Conservation (phyloP, 2,113 vertebrate species). For the Blennius ocellaris region DNA sequence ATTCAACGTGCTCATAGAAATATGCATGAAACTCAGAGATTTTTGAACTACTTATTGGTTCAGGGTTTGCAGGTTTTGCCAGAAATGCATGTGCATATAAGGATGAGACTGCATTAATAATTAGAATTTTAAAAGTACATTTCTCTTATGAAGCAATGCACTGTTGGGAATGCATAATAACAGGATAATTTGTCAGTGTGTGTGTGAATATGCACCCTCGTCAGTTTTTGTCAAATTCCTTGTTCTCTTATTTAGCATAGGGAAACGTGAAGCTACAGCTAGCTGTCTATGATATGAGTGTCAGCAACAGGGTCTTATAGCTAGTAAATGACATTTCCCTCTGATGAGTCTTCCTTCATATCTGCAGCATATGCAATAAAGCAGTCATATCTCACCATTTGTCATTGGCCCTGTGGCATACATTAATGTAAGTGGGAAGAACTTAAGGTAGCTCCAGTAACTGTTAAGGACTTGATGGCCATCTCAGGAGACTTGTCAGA, state of each 20-base stretch:
- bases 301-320: slow-evolving; percentile 13
- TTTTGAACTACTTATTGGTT: slow-evolving; percentile 42
- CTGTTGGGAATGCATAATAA: slow-evolving; percentile 18
- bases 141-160: slow-evolving; percentile 18
- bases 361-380: slow-evolving; percentile 41
- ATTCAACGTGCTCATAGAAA: slow-evolving; percentile 51
- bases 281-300: slow-evolving; percentile 1
- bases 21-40: slow-evolving; percentile 18
- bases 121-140: slow-evolving; percentile 26
- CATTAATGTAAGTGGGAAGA: slow-evolving; percentile 47
- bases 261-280: neutral
- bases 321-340: slow-evolving; percentile 36
- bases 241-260: slow-evolving; percentile 1
- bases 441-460: slow-evolving; percentile 48
- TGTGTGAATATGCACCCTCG: slow-evolving; percentile 11
- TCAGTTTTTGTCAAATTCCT: slow-evolving; percentile 7
- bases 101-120: slow-evolving; percentile 38
- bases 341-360: slow-evolving; percentile 34
- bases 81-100: slow-evolving; percentile 28
- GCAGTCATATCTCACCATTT: slow-evolving; percentile 42
- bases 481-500: slow-evolving; percentile 39
- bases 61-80: slow-evolving; percentile 38
- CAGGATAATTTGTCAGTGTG: neutral
- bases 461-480: slow-evolving; percentile 38
- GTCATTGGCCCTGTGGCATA: slow-evolving; percentile 43